Conservation (phyloP, 92 coral and sea anemone species). For the Montipora capitata region DNA sequence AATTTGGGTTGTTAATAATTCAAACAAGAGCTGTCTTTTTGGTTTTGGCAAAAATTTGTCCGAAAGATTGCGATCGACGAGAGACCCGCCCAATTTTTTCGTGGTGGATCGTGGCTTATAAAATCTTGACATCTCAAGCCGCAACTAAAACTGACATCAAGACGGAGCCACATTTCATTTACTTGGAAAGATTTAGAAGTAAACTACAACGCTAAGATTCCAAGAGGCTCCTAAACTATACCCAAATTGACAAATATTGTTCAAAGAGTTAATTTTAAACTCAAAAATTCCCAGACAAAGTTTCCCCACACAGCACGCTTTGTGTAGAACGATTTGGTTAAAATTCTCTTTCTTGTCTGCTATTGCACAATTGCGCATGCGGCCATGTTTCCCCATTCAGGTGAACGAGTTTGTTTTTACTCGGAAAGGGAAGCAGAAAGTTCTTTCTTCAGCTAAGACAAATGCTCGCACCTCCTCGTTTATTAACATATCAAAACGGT, state of each 20-base stretch:
- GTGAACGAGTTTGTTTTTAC: background rate
- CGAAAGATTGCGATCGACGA: conserved; percentile 2
- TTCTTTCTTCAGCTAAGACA: background rate
- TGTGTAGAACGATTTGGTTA: too few species aligned
- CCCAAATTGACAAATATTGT: too few species aligned
- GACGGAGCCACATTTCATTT: background rate
- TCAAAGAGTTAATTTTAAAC: too few species aligned
- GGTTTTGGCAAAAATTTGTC: conserved; percentile 1
- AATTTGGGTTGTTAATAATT: background rate
- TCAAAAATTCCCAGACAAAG: too few species aligned
- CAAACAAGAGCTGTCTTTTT: background rate
- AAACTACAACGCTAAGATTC: background rate
- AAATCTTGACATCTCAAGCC: conserved; percentile 25
- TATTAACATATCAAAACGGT: background rate
- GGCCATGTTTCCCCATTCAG: background rate
- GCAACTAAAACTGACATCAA: background rate
- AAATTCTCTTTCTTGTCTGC: too few species aligned
- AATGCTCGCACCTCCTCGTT: background rate
- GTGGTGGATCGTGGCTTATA: background rate
- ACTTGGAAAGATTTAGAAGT: background rate
- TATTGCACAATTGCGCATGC: background rate
- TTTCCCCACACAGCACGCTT: too few species aligned
- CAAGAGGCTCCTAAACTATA: too few species aligned
- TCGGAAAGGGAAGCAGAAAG: background rate
- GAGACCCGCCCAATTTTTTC: conserved; percentile 24